Evolutionary conservation across 1,140 invertebrate genomes (phyloP).

Genomic region (Anastatus disparis): DNA sequence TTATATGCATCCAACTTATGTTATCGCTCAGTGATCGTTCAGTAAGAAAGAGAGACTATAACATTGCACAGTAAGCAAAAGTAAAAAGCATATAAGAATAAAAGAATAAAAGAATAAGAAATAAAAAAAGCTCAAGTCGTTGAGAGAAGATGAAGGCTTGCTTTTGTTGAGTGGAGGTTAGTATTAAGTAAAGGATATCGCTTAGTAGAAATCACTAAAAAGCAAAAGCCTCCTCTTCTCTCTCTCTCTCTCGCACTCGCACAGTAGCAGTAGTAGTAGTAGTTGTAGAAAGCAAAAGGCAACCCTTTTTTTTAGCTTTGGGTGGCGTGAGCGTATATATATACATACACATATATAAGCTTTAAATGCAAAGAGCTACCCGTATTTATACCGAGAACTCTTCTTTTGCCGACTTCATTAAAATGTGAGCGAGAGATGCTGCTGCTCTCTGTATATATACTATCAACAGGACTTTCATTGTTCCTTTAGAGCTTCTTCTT

Average conservation of each 20-base stretch:
- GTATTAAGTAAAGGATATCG: constrained; percentile 60
- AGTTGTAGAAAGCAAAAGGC: too few species aligned
- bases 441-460: too few species aligned
- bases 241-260: too few species aligned
- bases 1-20: constrained; percentile 35
- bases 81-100: too few species aligned
- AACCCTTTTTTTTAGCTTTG: too few species aligned
- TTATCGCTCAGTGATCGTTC: background rate
- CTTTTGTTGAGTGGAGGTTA: too few species aligned
- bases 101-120: background rate
- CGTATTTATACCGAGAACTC: constrained; percentile 54
- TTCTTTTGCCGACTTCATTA: constrained; percentile 58
- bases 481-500: background rate
- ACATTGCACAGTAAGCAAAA: too few species aligned
- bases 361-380: too few species aligned
- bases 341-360: too few species aligned
- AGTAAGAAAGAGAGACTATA: background rate
- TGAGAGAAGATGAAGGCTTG: constrained; percentile 59
- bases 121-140: constrained; percentile 12
- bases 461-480: constrained; percentile 41
- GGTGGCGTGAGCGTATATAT: constrained; percentile 53
- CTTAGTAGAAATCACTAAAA: constrained; percentile 64
- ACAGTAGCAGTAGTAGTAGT: too few species aligned
- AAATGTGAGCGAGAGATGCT: constrained; percentile 51
- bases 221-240: too few species aligned